Evolutionary conservation across 2,888 invertebrate species (phyloP).

Genomic region (Nemotelus nigrinus): DNA sequence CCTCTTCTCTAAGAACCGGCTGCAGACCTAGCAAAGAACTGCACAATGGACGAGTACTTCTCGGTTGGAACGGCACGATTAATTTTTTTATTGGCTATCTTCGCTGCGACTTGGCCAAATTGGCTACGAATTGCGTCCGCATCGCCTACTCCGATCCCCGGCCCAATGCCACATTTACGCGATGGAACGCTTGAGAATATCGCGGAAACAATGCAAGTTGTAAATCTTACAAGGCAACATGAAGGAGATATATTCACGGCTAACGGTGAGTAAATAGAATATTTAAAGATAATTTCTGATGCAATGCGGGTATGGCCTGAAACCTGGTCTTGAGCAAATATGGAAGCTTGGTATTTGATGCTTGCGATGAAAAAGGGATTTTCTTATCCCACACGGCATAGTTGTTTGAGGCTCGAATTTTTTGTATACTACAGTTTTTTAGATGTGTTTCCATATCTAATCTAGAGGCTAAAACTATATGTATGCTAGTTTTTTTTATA

Average conservation of each 20-base stretch:
- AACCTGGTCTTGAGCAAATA: too few species aligned
- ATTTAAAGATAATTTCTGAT: not conserved
- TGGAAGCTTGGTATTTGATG: too few species aligned
- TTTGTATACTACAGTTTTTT: too few species aligned
- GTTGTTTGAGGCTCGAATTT: too few species aligned
- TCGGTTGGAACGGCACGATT: conserved; percentile 13
- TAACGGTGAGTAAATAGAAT: conserved; percentile 58
- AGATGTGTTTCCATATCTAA: too few species aligned
- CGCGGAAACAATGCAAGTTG: conserved; percentile 54
- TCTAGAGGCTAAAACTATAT: too few species aligned
- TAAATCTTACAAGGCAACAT: conserved; percentile 65
- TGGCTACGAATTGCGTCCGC: conserved; percentile 34
- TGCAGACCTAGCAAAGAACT: not conserved
- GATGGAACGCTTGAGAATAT: conserved; percentile 48
- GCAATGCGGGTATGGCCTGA: not conserved
- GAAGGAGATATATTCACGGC: conserved; percentile 64
- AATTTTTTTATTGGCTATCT: conserved; percentile 33
- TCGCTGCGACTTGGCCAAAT: conserved; percentile 23
- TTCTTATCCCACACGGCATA: too few species aligned
- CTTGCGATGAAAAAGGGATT: too few species aligned
- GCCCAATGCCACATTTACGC: conserved; percentile 31
- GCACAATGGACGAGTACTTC: not conserved
- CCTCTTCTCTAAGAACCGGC: not conserved
- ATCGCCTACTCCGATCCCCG: conserved; percentile 17
- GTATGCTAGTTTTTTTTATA: too few species aligned